phyloP scores from a whole-genome alignment of 2,888 invertebrate species.

The Druceiella hillmani region DNA sequence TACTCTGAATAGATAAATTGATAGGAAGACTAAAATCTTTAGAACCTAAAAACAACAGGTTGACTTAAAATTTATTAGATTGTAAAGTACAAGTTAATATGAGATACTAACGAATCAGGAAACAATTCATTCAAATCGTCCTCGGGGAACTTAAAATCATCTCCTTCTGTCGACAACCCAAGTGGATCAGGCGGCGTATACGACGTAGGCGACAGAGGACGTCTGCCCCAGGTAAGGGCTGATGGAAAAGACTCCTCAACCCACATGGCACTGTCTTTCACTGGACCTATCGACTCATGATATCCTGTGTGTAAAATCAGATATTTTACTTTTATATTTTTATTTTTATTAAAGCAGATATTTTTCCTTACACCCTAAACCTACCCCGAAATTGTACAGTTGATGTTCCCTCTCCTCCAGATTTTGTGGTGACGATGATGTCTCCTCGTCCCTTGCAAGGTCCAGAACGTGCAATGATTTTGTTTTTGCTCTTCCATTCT shows the following conservation, averaged over 20 bases:
- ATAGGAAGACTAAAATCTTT: too few relatives aligned
- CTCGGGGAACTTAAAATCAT: constrained; percentile 85
- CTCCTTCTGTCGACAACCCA: constrained; percentile 88
- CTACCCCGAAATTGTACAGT: constrained; percentile 82
- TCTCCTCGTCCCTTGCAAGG: constrained; percentile 89
- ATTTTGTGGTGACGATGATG: constrained; percentile 80
- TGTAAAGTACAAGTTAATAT: background rate
- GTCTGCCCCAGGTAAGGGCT: constrained; percentile 73
- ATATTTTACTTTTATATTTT: background rate
- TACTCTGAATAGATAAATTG: too few relatives aligned
- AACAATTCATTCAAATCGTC: constrained; percentile 84
- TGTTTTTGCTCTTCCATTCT: constrained; percentile 97
- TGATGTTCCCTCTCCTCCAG: constrained; percentile 83
- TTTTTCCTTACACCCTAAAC: constrained; percentile 5
- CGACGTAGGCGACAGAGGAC: constrained; percentile 79
- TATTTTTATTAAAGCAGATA: constrained; percentile 7
- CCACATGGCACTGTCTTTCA: constrained; percentile 98
- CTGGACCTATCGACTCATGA: constrained; percentile 84
- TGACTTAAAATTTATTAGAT: too few relatives aligned
- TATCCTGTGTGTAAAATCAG: constrained; percentile 51
- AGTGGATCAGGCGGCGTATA: constrained; percentile 90
- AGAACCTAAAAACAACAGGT: too few relatives aligned
- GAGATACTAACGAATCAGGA: constrained; percentile 62
- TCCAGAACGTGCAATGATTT: constrained; percentile 94
- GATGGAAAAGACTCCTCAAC: constrained; percentile 91